Evolutionary conservation across 2,888 invertebrate genomes (phyloP).

Genomic region (Polydrusus cervinus): DNA sequence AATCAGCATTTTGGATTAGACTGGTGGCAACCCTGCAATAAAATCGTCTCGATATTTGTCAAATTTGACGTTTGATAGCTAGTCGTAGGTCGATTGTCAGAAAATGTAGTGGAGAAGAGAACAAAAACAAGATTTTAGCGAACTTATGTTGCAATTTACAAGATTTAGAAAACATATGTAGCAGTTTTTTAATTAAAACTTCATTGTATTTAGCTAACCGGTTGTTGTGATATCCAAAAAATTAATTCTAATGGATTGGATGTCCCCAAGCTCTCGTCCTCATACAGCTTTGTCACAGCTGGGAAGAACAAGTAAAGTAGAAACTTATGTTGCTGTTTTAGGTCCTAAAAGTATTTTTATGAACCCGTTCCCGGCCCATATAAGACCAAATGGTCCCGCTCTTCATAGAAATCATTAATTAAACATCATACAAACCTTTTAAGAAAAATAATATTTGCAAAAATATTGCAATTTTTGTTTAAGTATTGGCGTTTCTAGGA

Average conservation of each 20-base stretch:
- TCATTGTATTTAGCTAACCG: not conserved
- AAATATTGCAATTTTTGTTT: conserved; percentile 2
- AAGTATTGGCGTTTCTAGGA: too few relatives aligned
- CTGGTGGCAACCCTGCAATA: conserved; percentile 6
- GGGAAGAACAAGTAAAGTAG: conserved; percentile 60
- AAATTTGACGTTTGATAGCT: not conserved
- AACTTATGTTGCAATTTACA: conserved; percentile 26
- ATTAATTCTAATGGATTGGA: conserved; percentile 60
- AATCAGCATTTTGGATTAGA: not conserved
- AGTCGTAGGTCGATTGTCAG: conserved; percentile 28
- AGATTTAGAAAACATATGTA: conserved; percentile 26
- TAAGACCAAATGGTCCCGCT: not conserved
- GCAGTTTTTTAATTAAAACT: conserved; percentile 24
- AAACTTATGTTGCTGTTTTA: conserved; percentile 13
- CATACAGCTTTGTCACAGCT: conserved; percentile 60
- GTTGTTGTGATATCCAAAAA: conserved; percentile 24
- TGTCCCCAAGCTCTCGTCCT: conserved; percentile 61
- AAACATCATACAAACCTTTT: not conserved
- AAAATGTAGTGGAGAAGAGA: conserved; percentile 22
- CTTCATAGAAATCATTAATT: not conserved
- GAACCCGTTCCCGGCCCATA: not conserved
- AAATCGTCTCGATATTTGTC: not conserved
- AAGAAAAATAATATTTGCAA: not conserved
- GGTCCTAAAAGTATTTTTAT: not conserved
- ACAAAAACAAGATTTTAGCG: conserved; percentile 20